phyloP scores from a whole-genome alignment of 2,797 vertebrate species.

The Cheirogaleus major region DNA sequence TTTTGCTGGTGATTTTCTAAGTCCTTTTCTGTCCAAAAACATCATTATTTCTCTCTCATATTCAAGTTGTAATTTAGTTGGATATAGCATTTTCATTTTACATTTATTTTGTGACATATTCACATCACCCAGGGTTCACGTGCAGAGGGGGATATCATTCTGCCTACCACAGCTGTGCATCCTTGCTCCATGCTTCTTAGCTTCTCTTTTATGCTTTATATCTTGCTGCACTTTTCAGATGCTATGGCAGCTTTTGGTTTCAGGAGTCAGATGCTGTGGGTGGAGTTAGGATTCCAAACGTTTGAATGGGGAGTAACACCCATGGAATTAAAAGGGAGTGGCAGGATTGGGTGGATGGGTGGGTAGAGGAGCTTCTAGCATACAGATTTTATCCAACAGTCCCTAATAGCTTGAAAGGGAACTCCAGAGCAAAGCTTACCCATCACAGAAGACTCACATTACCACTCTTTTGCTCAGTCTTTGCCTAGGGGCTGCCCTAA shows the following conservation, averaged over 20 bases:
- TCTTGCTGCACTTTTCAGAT: not conserved
- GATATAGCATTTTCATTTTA: not conserved
- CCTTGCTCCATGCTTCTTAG: not conserved
- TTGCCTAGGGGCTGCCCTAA: not conserved
- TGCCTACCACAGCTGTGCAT: not conserved
- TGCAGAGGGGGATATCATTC: too few relatives aligned
- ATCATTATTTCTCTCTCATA: not conserved
- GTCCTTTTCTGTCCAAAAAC: not conserved
- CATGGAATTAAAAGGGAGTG: not conserved
- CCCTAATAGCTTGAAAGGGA: not conserved
- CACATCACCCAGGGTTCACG: not conserved
- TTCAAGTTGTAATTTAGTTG: constrained; percentile 14
- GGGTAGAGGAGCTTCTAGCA: not conserved
- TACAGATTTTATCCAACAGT: not conserved
- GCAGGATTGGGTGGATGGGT: not conserved
- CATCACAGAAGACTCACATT: not conserved
- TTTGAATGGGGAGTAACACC: not conserved
- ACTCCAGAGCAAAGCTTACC: not conserved
- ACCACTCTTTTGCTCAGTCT: not conserved
- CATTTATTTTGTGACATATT: not conserved
- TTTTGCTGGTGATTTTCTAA: constrained; percentile 22
- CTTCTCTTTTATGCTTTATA: not conserved
- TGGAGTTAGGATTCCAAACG: not conserved
- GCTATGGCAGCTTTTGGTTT: not conserved
- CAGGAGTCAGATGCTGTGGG: not conserved